Percentiles rank a stretch among this genome's conserved stretches.
Evolutionary conservation across 1,140 invertebrate genomes (phyloP).

Genomic region (Globodera rostochiensis): DNA sequence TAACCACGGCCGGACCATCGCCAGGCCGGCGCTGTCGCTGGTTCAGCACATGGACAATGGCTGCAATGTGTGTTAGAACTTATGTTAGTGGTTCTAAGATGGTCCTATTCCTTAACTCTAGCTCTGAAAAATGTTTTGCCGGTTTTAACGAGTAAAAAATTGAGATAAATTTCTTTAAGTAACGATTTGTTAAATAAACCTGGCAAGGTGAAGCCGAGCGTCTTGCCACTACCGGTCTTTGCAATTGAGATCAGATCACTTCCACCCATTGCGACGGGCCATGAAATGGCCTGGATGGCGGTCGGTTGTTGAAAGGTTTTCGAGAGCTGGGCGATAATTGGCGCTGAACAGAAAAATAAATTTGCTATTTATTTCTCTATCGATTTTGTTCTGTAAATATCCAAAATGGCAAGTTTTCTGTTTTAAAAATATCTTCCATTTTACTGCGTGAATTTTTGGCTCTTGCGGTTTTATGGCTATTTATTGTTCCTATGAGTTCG

Average conservation of each 20-base stretch:
- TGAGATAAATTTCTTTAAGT: too few relatives aligned
- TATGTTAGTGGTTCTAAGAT: too few relatives aligned
- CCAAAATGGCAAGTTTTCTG: too few relatives aligned
- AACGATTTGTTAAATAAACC: not conserved
- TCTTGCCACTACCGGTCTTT: conserved; percentile 73
- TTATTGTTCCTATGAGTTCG: too few relatives aligned
- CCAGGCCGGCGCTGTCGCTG: conserved; percentile 70
- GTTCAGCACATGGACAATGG: conserved; percentile 89
- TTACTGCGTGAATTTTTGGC: too few relatives aligned
- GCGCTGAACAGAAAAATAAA: conserved; percentile 29
- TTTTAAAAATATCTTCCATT: too few relatives aligned
- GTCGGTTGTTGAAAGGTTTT: conserved; percentile 63
- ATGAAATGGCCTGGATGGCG: conserved; percentile 66
- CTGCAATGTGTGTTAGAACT: conserved; percentile 71
- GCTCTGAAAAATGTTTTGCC: too few relatives aligned
- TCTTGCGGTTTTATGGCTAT: too few relatives aligned
- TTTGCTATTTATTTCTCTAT: not conserved
- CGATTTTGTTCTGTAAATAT: too few relatives aligned
- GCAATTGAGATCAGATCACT: conserved; percentile 70
- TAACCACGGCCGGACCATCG: conserved; percentile 69
- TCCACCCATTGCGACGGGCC: conserved; percentile 69
- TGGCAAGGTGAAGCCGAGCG: conserved; percentile 55
- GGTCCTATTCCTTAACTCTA: too few relatives aligned
- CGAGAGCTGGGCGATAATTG: conserved; percentile 42
- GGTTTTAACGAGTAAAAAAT: too few relatives aligned